phyloP scores from a whole-genome alignment of 2,888 invertebrate species.

The Amiota mariae region DNA sequence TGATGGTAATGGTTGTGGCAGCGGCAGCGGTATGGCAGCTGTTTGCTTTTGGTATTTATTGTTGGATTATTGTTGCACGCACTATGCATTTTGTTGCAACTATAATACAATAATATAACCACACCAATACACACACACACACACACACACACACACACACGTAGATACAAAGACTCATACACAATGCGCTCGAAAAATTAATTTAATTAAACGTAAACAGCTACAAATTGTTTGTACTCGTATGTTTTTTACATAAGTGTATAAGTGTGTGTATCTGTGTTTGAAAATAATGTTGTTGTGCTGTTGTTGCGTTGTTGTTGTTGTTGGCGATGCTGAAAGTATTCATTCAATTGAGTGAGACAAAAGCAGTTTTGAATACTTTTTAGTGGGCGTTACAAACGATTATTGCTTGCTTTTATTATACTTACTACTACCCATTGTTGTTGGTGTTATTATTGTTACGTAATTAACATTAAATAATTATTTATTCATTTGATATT shows the following conservation, averaged over 20 bases:
- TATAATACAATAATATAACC: background rate
- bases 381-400: background rate
- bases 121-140: background rate
- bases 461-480: background rate
- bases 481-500: background rate
- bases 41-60: constrained; percentile 10
- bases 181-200: constrained; percentile 5
- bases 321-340: background rate
- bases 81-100: background rate
- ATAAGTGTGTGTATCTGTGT: no score
- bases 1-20: background rate
- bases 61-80: constrained; percentile 22
- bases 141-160: background rate
- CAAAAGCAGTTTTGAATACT: no score
- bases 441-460: background rate
- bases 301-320: no score
- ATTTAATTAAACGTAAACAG: constrained; percentile 23
- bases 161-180: no score
- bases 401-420: constrained; percentile 1
- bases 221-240: background rate
- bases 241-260: no score
- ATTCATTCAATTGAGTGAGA: background rate
- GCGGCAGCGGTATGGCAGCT: background rate
- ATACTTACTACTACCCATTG: background rate
- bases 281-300: background rate